Evolutionary conservation across 2,888 invertebrate genomes (phyloP), one percentile per base, ranked within the genome.

Genomic region (Zootermopsis nevadensis): DNA sequence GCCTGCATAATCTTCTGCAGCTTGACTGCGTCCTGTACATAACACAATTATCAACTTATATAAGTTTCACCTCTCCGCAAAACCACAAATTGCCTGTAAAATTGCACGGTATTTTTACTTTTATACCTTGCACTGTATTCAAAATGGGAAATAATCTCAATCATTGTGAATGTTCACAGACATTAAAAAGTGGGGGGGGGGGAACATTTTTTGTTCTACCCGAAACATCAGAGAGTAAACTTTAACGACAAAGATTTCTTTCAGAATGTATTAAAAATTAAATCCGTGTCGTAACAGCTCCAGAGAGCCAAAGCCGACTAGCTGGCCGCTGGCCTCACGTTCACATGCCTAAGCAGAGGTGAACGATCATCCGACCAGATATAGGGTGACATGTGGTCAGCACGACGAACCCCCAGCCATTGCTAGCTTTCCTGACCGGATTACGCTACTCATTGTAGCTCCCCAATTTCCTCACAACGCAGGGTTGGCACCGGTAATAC

Each of bases 1-100:
- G 94, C 93, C 88, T 95, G 95, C 94, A 97, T 94, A 74, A 95
- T 92, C 91, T 95, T 95, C 87, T 96, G 94, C 88, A 98, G 91
- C 88, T 95, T 95, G 0, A 94, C 94, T 77, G 98, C 97, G 89
- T 96, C 94, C 93, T 94, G 86, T 82, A 89, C 89, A 85, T 85
- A 86, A 83, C 85, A 82, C 86, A 85, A 86, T 77, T 72, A 77
- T 66, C 80, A 69, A 66, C 67, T 53, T 60, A 53, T 53, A 19
- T 6, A 53, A 15, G 53, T 10, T 22, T 53, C 24, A 10, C 60
- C 27, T n/a, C 60, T 60, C 60, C n/a, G 60, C 60, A 60, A 60
- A n/a, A 60, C 6, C 60, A 60, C 60, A 60, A 60, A 60, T n/a
- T 60, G n/a, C 10, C n/a, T 60, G 60, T 27, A 60, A 12, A 60